Base-by-base conservation (phyloP, 2,797 vertebrate genomes). In the Acrocephalus scirpaceus region DNA sequence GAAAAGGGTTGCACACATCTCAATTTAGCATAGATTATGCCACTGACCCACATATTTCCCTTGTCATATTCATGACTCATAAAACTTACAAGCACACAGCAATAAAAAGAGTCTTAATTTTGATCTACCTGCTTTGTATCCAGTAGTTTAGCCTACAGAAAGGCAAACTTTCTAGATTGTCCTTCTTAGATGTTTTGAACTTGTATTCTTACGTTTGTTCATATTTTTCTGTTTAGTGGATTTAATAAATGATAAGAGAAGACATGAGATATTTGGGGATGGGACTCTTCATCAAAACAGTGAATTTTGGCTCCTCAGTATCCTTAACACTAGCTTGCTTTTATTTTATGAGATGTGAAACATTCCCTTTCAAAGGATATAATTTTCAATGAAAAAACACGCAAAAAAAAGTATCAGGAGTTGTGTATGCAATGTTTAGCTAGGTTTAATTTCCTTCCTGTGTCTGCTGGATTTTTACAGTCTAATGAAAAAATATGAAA, bases 401-500 rank as follows among this genome's bases (percentile, higher is more conserved):
- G 8, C 12, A 3, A 26, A 47, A 78, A 74, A 42, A 19, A 36
- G 36, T 42, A 42, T 44, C 40, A 86, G 17, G 62, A 91, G 61
- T 21, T 51, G 25, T n/a, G 15, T 76, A 75, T 58, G 64, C 93
- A 91, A 82, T 47, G 27, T 67, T 78, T 76, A 90, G 23, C 34
- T 72, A 67, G 60, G 40, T 93, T 67, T 81, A 70, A 80, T 86
- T 92, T 94, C 58, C 80, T 96, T 96, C 64, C 87, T 93, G 16
- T 42, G n/a, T 26, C 75, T 79, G 70, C 19, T 89, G 34, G 91
- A 53, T 61, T 94, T 95, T 95, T 96, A 91, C 8, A 61, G 58
- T 16, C 17, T 54, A 92, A 91, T 78, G 83, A 81, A 95, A 82
- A 94, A 96, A 66, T 80, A 91, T 45, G 77, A 81, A 91, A 95